These are phyloP conservation scores for Tor tambroides DNA, from an alignment of 2,113 vertebrate species.

Conservation along the genomic window DNA sequence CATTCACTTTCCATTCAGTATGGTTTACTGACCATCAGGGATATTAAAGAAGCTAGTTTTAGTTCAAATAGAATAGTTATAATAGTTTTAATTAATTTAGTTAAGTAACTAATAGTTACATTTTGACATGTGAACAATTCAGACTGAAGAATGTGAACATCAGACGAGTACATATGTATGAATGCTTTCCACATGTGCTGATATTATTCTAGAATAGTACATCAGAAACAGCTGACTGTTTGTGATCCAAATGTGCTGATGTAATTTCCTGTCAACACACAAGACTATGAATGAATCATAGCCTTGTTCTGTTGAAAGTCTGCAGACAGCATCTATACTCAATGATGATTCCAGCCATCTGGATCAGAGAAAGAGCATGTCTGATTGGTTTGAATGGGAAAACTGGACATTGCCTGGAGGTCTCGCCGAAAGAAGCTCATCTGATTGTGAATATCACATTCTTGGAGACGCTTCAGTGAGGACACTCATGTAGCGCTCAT, in stretches of 20 bases:
- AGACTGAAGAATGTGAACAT: background rate
- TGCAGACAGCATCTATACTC: slow-evolving; percentile 35
- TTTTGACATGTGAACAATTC: background rate
- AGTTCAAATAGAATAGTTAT: too few relatives aligned
- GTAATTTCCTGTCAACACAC: slow-evolving; percentile 38
- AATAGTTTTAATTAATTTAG: too few relatives aligned
- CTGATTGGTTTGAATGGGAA: slow-evolving; percentile 1
- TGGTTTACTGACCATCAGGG: background rate
- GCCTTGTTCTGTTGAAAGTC: slow-evolving; percentile 35
- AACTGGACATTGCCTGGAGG: slow-evolving; percentile 36
- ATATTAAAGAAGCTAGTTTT: background rate
- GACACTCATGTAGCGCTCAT: background rate
- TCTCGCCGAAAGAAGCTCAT: background rate
- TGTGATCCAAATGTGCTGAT: slow-evolving; percentile 34
- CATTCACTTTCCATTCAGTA: background rate
- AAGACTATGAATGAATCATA: slow-evolving; percentile 19
- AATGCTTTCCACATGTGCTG: slow-evolving; percentile 7
- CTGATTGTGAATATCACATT: slow-evolving; percentile 34
- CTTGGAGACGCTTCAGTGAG: slow-evolving; percentile 41
- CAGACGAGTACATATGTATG: background rate
- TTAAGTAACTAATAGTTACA: background rate
- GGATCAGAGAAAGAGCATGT: slow-evolving; percentile 11
- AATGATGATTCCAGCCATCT: slow-evolving; percentile 53
- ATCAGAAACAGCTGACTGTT: slow-evolving; percentile 35
- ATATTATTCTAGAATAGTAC: background rate